Evolutionary conservation across 1,140 invertebrate genomes (phyloP), one percentile per base, ranked within the genome.

Genomic region (Drosophila bocqueti): DNA sequence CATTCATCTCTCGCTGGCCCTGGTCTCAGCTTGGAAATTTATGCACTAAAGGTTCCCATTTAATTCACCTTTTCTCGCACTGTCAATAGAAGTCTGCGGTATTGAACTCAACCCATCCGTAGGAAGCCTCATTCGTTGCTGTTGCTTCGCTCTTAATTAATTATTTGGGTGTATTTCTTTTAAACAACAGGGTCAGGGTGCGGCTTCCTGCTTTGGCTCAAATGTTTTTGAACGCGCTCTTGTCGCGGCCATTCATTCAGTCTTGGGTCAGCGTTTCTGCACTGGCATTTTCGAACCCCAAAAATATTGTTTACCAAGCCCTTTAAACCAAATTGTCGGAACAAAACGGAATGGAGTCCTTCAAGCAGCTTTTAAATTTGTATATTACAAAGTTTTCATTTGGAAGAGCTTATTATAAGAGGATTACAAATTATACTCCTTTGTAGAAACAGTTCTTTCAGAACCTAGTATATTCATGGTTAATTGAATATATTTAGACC

Each of bases 61-160:
- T 74, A 46, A 68, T 72, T 49, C 43, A 49, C 18, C 60, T 65
- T 65, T 63, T 31, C 29, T 50, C 31, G 31, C 31, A 31, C 31
- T 31, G 31, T 31, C 31, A 31, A 31, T 31, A 31, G 31, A 31
- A 9, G 31, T 31, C 57, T 50, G 67, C 66, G 34, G 24, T 58
- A 79, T 67, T 72, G 65, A 72, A 69, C 52, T 52, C 46, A 73
- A 73, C 45, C 71, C 21, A 11, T 18, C 34, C 36, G 36, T 72
- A 38, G 66, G 69, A 71, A 73, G 66, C 52, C 54, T 38, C 11
- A 21, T 21, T 55, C 13, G 52, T 24, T 15, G 18, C 8, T 38
- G 52, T 16, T 26, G 36, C 54, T 40, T 26, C 21, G 68, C 83
- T 89, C 81, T 85, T 89, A 89, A 89, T 89, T 89, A 89, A 89